Percentiles rank a stretch among this genome's conserved stretches.
Evolutionary conservation across 2,797 vertebrate genomes (phyloP).

Genomic region (Lithobates sylvaticus): DNA sequence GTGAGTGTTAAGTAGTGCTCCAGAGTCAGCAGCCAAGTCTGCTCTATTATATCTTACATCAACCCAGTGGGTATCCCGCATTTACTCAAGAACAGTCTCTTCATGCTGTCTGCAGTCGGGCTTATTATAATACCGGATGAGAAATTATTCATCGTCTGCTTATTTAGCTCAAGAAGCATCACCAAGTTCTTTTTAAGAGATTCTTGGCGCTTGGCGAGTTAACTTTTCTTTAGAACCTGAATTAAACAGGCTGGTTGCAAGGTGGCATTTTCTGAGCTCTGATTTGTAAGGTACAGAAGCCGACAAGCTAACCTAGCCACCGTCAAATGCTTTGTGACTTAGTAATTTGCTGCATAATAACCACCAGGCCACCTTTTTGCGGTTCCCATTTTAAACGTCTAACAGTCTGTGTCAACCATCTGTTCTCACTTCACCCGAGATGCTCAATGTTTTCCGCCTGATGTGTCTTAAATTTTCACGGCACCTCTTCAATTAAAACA

Average conservation of each 20-base stretch:
- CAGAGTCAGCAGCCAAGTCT: constrained; percentile 23
- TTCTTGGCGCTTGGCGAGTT: background rate
- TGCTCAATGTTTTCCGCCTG: constrained; percentile 54
- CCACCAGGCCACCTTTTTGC: constrained; percentile 55
- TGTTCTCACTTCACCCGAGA: constrained; percentile 63
- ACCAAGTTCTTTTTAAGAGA: background rate
- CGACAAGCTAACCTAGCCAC: constrained; percentile 44
- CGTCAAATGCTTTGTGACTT: constrained; percentile 44
- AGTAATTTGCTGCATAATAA: constrained; percentile 35
- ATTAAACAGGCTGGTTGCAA: constrained; percentile 25
- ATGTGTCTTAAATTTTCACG: constrained; percentile 66
- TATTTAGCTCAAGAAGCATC: background rate
- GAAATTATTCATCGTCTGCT: constrained; percentile 8
- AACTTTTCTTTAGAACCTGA: constrained; percentile 1
- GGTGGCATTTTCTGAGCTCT: constrained; percentile 40
- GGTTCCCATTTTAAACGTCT: constrained; percentile 57
- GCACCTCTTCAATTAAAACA: constrained; percentile 67
- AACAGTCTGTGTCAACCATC: constrained; percentile 62
- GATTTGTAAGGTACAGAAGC: constrained; percentile 35
- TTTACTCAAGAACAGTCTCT: constrained; percentile 17
- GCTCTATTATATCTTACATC: constrained; percentile 44
- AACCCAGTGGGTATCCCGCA: constrained; percentile 36
- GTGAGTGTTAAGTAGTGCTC: constrained; percentile 42
- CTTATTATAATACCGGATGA: constrained; percentile 38
- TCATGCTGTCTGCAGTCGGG: constrained; percentile 6